Conservation (phyloP, 2,113 vertebrate species). For the Circaetus gallicus region DNA sequence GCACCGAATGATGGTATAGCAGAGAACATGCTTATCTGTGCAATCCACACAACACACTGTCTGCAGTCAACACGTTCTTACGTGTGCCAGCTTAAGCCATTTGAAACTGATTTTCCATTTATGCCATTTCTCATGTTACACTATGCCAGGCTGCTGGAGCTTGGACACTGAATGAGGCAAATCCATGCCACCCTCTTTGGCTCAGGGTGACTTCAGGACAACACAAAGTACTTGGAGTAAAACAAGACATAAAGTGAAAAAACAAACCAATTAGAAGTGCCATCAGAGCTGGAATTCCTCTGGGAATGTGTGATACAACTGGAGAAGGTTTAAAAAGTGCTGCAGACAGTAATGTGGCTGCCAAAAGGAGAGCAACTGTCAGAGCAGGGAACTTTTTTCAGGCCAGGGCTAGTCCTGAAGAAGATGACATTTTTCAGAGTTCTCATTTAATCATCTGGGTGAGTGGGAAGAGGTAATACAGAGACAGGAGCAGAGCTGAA, state of each 20-base stretch:
- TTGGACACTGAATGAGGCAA: slow-evolving; percentile 10
- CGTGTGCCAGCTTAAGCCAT: not conserved
- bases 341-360: not conserved
- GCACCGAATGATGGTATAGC: not conserved
- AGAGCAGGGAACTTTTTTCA: not conserved
- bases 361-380: slow-evolving; percentile 30
- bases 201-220: slow-evolving; percentile 51
- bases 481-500: not conserved
- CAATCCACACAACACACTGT: slow-evolving; percentile 4
- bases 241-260: slow-evolving; percentile 12
- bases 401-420: not conserved
- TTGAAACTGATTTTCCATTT: slow-evolving; percentile 51
- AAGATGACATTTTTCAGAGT: not conserved
- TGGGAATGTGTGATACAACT: slow-evolving; percentile 15
- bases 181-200: slow-evolving; percentile 8
- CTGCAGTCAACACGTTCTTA: slow-evolving; percentile 38
- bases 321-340: slow-evolving; percentile 4
- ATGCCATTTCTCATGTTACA: slow-evolving; percentile 17
- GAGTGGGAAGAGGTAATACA: not conserved
- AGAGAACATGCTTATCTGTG: slow-evolving; percentile 32
- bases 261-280: not conserved
- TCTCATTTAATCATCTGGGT: slow-evolving; percentile 12
- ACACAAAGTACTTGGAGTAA: not conserved
- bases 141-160: not conserved
- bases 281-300: not conserved